Conservation (phyloP, 1,140 invertebrate species). For the Drosophila hydei region DNA sequence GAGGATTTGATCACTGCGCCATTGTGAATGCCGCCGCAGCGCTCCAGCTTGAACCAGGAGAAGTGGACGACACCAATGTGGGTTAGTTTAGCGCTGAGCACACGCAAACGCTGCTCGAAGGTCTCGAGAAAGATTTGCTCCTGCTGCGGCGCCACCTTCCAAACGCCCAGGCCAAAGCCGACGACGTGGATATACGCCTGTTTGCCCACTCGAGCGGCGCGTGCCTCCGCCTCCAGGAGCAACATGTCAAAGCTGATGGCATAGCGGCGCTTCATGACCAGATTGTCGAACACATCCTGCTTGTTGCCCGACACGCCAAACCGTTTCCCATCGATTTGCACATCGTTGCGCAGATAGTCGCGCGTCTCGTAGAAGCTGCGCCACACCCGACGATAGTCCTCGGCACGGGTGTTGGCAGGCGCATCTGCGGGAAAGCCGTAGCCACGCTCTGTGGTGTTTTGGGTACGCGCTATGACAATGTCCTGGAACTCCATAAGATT, state of each 20-base stretch:
- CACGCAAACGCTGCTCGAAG: constrained; percentile 71
- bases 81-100: constrained; percentile 47
- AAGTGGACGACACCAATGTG: constrained; percentile 76
- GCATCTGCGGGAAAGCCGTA: constrained; percentile 62
- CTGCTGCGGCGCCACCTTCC: constrained; percentile 75
- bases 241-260: constrained; percentile 74
- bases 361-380: constrained; percentile 60
- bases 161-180: constrained; percentile 77
- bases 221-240: constrained; percentile 62
- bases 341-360: constrained; percentile 51
- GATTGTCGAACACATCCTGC: constrained; percentile 70
- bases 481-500: constrained; percentile 86
- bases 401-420: constrained; percentile 12
- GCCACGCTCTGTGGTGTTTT: constrained; percentile 85
- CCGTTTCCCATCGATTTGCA: constrained; percentile 48
- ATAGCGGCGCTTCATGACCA: constrained; percentile 78
- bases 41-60: constrained; percentile 68
- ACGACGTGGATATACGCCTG: constrained; percentile 78
- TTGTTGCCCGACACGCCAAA: constrained; percentile 59
- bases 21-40: constrained; percentile 55
- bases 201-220: constrained; percentile 42
- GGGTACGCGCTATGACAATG: constrained; percentile 84
- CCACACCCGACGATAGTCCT: constrained; percentile 69
- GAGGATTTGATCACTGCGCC: constrained; percentile 45
- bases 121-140: constrained; percentile 78